Conservation (phyloP, 2,113 vertebrate genomes). For the Eurypyga helias region DNA sequence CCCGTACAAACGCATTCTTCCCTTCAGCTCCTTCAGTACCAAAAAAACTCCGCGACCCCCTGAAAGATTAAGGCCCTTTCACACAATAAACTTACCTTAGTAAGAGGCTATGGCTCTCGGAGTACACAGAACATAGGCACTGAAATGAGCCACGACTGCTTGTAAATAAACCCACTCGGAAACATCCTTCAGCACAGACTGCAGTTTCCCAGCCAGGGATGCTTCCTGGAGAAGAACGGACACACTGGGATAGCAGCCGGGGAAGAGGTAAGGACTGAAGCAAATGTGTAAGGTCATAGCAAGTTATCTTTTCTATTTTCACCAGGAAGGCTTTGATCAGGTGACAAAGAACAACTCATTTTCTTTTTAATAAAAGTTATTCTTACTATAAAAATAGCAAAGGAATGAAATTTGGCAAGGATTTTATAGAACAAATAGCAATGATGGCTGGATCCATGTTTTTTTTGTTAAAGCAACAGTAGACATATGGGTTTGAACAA, state of each 20-base stretch:
- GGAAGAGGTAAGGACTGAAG: background rate
- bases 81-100: background rate
- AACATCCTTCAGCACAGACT: background rate
- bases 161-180: background rate
- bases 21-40: background rate
- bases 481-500: background rate
- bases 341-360: background rate
- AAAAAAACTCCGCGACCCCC: background rate
- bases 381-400: background rate
- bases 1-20: background rate
- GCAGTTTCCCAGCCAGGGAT: background rate
- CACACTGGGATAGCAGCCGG: fast-evolving
- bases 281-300: background rate
- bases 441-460: background rate
- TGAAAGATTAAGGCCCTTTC: background rate
- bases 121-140: background rate
- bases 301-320: background rate
- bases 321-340: background rate
- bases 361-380: background rate
- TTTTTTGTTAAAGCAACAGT: background rate
- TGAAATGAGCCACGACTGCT: background rate
- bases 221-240: background rate
- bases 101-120: background rate
- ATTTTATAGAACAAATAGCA: background rate
- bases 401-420: background rate